Base-by-base conservation (phyloP, 2,113 vertebrate genomes). In the Bolborhynchus lineola region DNA sequence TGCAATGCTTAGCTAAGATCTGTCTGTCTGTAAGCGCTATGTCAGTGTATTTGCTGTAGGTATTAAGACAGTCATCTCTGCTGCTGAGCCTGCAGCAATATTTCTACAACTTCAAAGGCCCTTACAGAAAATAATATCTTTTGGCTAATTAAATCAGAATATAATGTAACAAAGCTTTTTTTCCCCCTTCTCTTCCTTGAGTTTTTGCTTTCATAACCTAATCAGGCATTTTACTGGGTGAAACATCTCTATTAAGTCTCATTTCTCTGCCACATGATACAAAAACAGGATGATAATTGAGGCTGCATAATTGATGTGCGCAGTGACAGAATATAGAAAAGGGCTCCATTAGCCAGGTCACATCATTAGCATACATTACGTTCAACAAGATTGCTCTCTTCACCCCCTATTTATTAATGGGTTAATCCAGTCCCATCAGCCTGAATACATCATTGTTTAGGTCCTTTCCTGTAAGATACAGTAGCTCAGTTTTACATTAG, bases 291-390 rank as follows among this genome's bases (percentile, higher is more conserved):
- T 82, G 94, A 96, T 97, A 98, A 98, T 97, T 97, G 95, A 95
- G 88, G 94, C 93, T 97, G 95, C 94, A 96, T 97, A 97, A 98
- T 96, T 96, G 96, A 96, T 96, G 97, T 82, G 88, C 13, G 69
- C 94, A 97, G 86, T 95, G 97, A 97, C 95, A 97, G 96, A 97
- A 96, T 94, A 83, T 89, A 98, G 96, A 97, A 97, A 97, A 96
- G 96, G 93, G 96, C 96, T 96, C 95, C 96, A 97, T 97, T 97
- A 98, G 94, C 95, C 87, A 97, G 97, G 97, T 98, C 97, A 97
- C 87, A 72, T 97, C 92, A 91, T 96, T 98, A 98, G 97, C 96
- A 98, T 97, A 97, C 96, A 98, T 97, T 97, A 97, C 91, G 87
- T 96, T 97, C 97, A 98, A 97, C 94, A 98, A 97, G 95, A 97